Evolutionary conservation across 2,113 vertebrate genomes (phyloP).

Genomic region (Planiliza haematocheilus): DNA sequence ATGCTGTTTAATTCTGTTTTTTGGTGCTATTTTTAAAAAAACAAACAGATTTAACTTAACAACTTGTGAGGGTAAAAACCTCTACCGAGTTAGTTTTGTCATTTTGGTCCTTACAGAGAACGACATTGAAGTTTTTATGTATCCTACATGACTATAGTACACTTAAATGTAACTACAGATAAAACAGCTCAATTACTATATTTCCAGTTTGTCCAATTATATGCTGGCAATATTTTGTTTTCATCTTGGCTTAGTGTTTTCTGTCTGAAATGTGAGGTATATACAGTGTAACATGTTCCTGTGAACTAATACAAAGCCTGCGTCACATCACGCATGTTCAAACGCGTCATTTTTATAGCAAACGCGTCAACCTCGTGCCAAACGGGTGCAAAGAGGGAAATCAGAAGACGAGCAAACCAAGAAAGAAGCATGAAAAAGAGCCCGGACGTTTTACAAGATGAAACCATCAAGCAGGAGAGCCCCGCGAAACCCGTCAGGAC

Average conservation of each 20-base stretch:
- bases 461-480: slow-evolving; percentile 1
- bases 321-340: slow-evolving; percentile 49
- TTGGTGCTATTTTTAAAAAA: no score
- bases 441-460: slow-evolving; percentile 10
- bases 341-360: neutral
- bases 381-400: slow-evolving; percentile 37
- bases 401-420: neutral
- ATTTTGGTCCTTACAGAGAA: no score
- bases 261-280: no score
- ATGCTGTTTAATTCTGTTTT: no score
- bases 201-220: neutral
- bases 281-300: neutral
- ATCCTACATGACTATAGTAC: no score
- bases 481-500: slow-evolving; percentile 20
- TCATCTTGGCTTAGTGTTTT: neutral
- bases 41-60: no score
- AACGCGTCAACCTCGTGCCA: slow-evolving; percentile 9
- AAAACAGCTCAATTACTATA: no score
- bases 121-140: no score
- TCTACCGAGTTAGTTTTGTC: no score
- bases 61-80: no score
- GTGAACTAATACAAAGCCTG: slow-evolving; percentile 6
- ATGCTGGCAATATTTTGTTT: neutral
- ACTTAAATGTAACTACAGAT: neutral
- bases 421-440: slow-evolving; percentile 8